Percentiles rank a stretch among this genome's conserved stretches.
Conservation (phyloP, 2,113 vertebrate genomes). For the Corythoichthys intestinalis region DNA sequence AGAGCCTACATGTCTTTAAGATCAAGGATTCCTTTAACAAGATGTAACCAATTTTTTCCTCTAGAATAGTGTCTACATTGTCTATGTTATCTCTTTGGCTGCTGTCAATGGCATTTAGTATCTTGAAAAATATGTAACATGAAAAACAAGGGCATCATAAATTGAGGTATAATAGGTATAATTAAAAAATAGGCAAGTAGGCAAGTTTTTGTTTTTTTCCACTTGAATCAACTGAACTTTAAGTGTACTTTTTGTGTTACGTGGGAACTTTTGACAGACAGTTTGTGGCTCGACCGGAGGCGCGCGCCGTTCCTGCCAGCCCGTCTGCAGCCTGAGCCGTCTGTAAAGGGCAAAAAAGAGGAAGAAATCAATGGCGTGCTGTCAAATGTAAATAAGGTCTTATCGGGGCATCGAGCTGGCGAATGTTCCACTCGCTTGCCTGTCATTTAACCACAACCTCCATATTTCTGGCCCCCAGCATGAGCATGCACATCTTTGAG, state of each 20-base stretch:
- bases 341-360: constrained; percentile 68
- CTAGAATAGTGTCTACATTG: too few relatives aligned
- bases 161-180: too few relatives aligned
- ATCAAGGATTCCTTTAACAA: too few relatives aligned
- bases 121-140: too few relatives aligned
- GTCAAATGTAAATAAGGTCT: constrained; percentile 74
- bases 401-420: constrained; percentile 62
- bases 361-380: constrained; percentile 63
- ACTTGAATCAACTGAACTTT: neutral
- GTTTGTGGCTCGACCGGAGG: constrained; percentile 26
- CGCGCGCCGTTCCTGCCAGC: constrained; percentile 37
- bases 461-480: constrained; percentile 66
- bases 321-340: constrained; percentile 60
- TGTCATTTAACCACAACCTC: constrained; percentile 69
- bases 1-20: too few relatives aligned
- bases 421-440: constrained; percentile 73
- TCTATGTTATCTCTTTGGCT: too few relatives aligned
- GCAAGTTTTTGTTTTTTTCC: neutral
- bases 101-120: too few relatives aligned
- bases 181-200: too few relatives aligned
- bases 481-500: constrained; percentile 22
- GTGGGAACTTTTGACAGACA: constrained; percentile 53
- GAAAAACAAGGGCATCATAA: too few relatives aligned
- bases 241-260: neutral
- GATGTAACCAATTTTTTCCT: too few relatives aligned